phyloP scores from a whole-genome alignment of 2,797 vertebrate genomes.

The Sebastes wilsoni region DNA sequence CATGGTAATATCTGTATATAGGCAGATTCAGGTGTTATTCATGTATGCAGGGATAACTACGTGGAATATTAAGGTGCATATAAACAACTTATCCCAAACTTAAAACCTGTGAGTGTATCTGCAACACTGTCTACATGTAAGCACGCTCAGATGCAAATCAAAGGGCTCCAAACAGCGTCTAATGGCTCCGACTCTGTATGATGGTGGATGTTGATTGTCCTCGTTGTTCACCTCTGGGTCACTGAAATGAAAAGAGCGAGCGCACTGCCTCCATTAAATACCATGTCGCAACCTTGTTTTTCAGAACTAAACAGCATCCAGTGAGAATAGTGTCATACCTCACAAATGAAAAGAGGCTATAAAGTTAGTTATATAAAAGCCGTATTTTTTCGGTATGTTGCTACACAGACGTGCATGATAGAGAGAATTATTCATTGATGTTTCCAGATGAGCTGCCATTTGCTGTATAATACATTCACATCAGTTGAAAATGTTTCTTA shows the following conservation, averaged over 20 bases:
- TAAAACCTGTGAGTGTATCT: background rate
- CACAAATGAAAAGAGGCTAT: constrained; percentile 31
- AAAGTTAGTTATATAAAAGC: constrained; percentile 39
- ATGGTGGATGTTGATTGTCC: constrained; percentile 60
- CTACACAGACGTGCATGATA: background rate
- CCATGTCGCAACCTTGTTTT: constrained; percentile 23
- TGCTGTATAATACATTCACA: background rate
- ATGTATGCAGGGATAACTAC: background rate
- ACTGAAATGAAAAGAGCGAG: constrained; percentile 54
- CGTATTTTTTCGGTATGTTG: background rate
- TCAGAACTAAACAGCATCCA: constrained; percentile 25
- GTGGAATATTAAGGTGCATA: background rate
- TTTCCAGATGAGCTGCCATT: background rate
- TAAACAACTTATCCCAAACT: background rate
- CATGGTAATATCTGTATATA: constrained; percentile 1
- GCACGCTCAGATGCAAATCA: constrained; percentile 40
- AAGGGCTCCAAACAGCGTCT: constrained; percentile 43
- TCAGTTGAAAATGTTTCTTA: constrained; percentile 2
- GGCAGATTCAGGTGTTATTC: background rate
- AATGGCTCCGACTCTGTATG: constrained; percentile 58
- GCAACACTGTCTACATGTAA: background rate
- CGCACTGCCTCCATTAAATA: constrained; percentile 59
- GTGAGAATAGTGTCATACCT: constrained; percentile 10
- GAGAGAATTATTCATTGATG: background rate
- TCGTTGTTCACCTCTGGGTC: constrained; percentile 39